Percentiles rank a stretch among this genome's conserved stretches.
Conservation (phyloP, 2,888 invertebrate species). For the Palloptera scutellata region DNA sequence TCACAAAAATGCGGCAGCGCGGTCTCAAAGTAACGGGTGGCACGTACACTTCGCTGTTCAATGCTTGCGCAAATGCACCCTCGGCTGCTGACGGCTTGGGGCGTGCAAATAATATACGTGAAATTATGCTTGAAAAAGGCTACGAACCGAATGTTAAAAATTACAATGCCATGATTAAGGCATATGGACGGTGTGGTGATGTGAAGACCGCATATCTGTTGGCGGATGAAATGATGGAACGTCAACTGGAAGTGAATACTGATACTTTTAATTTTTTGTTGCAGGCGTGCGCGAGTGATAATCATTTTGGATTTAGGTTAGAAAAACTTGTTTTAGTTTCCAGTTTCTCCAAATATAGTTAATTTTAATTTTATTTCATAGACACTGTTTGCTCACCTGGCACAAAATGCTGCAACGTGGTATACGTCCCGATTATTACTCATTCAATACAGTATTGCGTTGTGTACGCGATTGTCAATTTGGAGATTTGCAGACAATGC, state of each 20-base stretch:
- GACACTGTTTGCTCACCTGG: slow-evolving; percentile 86
- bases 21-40: slow-evolving; percentile 74
- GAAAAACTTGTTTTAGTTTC: slow-evolving; percentile 17
- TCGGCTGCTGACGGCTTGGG: slow-evolving; percentile 73
- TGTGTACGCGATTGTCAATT: slow-evolving; percentile 83
- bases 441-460: slow-evolving; percentile 83
- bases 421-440: slow-evolving; percentile 74
- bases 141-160: slow-evolving; percentile 77
- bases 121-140: slow-evolving; percentile 74
- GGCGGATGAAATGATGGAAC: slow-evolving; percentile 83
- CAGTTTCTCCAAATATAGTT: neutral
- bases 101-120: slow-evolving; percentile 72
- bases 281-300: slow-evolving; percentile 84
- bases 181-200: slow-evolving; percentile 86
- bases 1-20: slow-evolving; percentile 81
- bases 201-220: slow-evolving; percentile 79
- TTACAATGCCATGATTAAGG: slow-evolving; percentile 91
- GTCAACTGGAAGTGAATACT: slow-evolving; percentile 69
- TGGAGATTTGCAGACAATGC: slow-evolving; percentile 71
- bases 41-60: slow-evolving; percentile 86
- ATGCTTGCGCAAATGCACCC: slow-evolving; percentile 86
- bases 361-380: slow-evolving; percentile 12
- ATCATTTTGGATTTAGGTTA: slow-evolving; percentile 74
- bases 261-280: slow-evolving; percentile 82
- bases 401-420: slow-evolving; percentile 75